Evolutionary conservation across 37 sponge, comb jelly and placozoan genomes (phyloP), one percentile per base, ranked within the genome.

Genomic region (Agelas oroides): DNA sequence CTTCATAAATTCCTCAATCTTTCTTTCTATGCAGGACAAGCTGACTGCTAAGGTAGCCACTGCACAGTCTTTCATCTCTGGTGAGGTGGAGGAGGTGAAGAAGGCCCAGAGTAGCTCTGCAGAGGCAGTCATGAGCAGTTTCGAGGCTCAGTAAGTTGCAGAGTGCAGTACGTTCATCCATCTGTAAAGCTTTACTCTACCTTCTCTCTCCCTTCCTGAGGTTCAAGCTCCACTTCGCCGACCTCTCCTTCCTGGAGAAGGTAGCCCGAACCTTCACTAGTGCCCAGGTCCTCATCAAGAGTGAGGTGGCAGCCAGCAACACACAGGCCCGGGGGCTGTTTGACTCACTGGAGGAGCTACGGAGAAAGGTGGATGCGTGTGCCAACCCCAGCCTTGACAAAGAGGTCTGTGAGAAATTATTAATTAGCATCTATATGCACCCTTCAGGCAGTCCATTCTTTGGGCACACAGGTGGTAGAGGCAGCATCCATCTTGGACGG

Each of bases 231-330:
- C 82, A 87, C 57, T 0, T 31, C 0, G 25, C 53, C 6, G 94
- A 94, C 34, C 25, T 92, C 18, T 41, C 59, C 1, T 78, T 86
- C 62, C 70, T 89, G 38, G 94, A 95, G 46, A 57, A 32, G 38
- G 39, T 95, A 21, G 30, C 53, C 14, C 25, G 52, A 18, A 24
- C 62, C 14, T 46, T 95, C 57, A 77, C 70, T 18, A 83, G 61
- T 53, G 33, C 65, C 27, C 93, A 95, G 46, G 57, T 95, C 35
- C 73, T 60, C 34, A 78, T 95, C 23, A 92, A 92, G 70, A 83
- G 84, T 80, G 94, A 85, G 75, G 92, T 91, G 52, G 89, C 89
- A 34, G 84, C 69, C 21, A 94, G 95, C 70, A 94, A 96, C 66
- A 38, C 65, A 36, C 89, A 94, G 67, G 58, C 86, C 12, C 41